phyloP scores from a whole-genome alignment of 1,140 invertebrate species.

The Zaprionus inermis region DNA sequence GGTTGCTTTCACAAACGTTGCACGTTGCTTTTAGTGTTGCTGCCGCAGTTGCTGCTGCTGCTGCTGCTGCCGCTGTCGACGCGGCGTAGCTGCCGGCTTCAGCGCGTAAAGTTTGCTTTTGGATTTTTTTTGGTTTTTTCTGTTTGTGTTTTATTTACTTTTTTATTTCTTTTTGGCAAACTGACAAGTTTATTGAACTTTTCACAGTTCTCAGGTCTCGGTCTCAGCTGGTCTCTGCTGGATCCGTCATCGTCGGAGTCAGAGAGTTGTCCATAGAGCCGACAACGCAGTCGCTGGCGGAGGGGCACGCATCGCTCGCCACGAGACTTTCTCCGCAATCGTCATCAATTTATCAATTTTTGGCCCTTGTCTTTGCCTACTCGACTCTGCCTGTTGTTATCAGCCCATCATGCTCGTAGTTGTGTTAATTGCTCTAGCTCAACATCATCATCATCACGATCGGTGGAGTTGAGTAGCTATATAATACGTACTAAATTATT shows the following conservation, averaged over 20 bases:
- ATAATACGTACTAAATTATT: neutral
- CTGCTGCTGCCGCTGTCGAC: constrained; percentile 25
- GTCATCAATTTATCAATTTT: constrained; percentile 50
- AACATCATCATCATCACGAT: neutral
- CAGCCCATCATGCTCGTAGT: constrained; percentile 22
- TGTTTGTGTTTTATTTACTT: constrained; percentile 27
- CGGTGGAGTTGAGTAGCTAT: neutral
- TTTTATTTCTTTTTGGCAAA: constrained; percentile 52
- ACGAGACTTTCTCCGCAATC: constrained; percentile 50
- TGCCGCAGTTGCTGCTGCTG: constrained; percentile 6
- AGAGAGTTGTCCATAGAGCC: constrained; percentile 41
- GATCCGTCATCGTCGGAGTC: constrained; percentile 25
- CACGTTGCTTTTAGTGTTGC: constrained; percentile 32
- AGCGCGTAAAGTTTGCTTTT: constrained; percentile 55
- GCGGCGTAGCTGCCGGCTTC: constrained; percentile 35
- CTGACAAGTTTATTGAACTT: constrained; percentile 53
- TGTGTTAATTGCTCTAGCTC: constrained; percentile 11
- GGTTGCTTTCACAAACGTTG: constrained; percentile 52
- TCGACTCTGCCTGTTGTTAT: constrained; percentile 20
- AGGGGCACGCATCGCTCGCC: constrained; percentile 31
- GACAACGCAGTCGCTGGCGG: constrained; percentile 14
- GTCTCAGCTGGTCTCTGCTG: constrained; percentile 27
- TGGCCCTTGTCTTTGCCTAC: constrained; percentile 36
- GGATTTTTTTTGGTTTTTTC: constrained; percentile 48
- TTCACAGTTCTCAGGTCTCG: constrained; percentile 44